Base-by-base conservation (phyloP, 2,888 invertebrate species). In the Cyrtodaria siliqua region DNA sequence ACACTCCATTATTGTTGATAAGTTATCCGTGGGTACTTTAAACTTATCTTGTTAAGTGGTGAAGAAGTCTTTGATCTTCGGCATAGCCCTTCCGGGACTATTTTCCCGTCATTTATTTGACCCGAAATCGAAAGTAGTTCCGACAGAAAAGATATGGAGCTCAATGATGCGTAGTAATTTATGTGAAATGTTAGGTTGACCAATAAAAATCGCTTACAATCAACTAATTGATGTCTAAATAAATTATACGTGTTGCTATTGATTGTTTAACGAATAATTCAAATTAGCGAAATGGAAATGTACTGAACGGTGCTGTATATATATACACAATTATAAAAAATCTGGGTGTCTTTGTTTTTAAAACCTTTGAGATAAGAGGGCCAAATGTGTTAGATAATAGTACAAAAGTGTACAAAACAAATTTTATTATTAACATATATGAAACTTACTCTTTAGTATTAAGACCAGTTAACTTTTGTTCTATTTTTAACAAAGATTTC, bases 111-210 rank as follows among this genome's bases (percentile, higher is more conserved):
- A 18, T 47, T 23, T 29, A 49, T 26, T 20, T 14, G 33, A 8
- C n/a, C 33, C 33, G 33, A 33, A 33, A 33, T 8, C 33, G 33
- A 52, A 63, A 74, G 57, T 74, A 47, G 53, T 38, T 53, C 14
- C 44, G 74, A 74, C 74, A 63, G 40, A 23, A 33, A 33, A 23
- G 69, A 69, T 69, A 69, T 24, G 52, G 23, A 2, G 23, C 24
- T 42, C 40, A 62, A 66, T 76, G 70, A 38, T 18, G 49, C 70
- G 49, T 23, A 47, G 49, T 66, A 66, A 76, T 76, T 53, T 76
- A 70, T 76, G 61, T 55, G 75, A 60, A 69, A 33, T 70, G 75
- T 76, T 70, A 42, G 29, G 50, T 42, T 27, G 49, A 24, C 50
- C 66, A 66, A 76, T 76, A 61, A 66, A 66, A 70, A 57, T 23